Evolutionary conservation across 2,888 invertebrate genomes (phyloP), one percentile per base, ranked within the genome.

Genomic region (Stratiomys singularior): DNA sequence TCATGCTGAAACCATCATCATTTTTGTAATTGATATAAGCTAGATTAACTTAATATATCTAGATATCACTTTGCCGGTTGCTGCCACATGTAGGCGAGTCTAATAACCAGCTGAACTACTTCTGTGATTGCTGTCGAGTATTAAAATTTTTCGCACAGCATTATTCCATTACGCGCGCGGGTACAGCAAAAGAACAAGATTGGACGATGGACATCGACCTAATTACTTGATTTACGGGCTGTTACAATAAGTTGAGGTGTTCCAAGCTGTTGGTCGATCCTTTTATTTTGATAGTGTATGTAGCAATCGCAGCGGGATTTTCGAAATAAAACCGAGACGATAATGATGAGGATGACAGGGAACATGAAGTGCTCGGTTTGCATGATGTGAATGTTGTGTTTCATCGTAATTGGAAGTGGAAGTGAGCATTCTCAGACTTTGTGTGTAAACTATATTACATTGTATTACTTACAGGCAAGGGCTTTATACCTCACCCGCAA

Each of bases 41-140:
- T 44, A 44, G 44, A 21, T 18, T 9, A 44, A 69, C 18, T 9
- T 30, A 37, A 37, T 30, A 64, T 25, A 5, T 3, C 30, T 27
- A 64, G 64, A 13, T 52, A 9, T 18, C 15, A 52, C 2, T 9
- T 64, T n/a, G 46, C 44, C 11, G 18, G 11, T 44, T 44, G 37
- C 67, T 44, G 7, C 13, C 25, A 46, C 27, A 69, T 69, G 69
- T 69, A 69, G 69, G 69, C 69, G 69, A 69, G 25, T 25, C 47
- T 46, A 25, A 69, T 47, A 69, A 47, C 69, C 47, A 47, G 47
- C 69, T 69, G 69, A 69, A 69, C 69, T 69, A 69, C 46, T 69
- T 69, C 69, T 69, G 21, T 13, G 27, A 11, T 69, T 46, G 69
- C 46, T 46, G n/a, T 23, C n/a, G 46, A 13, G 25, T 30, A 25